Evolutionary conservation across 1,140 invertebrate species (phyloP).

Genomic region (Drosophila tsacasi): DNA sequence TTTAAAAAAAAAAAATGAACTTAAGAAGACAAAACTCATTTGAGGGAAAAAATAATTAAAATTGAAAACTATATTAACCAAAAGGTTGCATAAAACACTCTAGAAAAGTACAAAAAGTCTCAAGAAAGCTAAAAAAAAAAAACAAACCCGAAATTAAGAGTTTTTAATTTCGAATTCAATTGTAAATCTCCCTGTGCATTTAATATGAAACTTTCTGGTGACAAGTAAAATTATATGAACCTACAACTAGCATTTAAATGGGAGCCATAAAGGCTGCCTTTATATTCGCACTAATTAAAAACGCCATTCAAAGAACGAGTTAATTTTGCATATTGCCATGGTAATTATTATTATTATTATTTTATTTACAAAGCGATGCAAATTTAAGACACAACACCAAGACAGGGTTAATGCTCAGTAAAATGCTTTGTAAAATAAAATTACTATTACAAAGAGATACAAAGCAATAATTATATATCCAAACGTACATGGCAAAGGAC

Average conservation of each 20-base stretch:
- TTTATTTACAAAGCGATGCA: not conserved
- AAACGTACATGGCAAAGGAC: not conserved
- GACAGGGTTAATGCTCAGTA: not conserved
- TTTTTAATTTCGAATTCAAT: not conserved
- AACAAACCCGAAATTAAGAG: not conserved
- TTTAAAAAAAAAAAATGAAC: not conserved
- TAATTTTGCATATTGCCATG: conserved; percentile 2
- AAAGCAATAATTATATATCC: not conserved
- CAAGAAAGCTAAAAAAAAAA: not conserved
- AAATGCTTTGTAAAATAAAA: no score
- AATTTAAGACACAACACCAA: not conserved
- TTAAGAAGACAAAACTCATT: not conserved
- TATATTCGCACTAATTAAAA: conserved; percentile 10
- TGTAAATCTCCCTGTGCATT: not conserved
- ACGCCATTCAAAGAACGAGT: conserved; percentile 1
- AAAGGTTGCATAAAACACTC: not conserved
- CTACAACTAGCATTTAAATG: not conserved
- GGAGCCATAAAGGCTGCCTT: not conserved
- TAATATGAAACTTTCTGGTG: not conserved
- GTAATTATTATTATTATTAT: conserved; percentile 1
- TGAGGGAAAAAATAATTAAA: not conserved
- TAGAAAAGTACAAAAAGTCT: not conserved
- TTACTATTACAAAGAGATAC: not conserved
- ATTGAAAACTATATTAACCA: not conserved
- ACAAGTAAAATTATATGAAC: not conserved